Conservation (phyloP, 2,113 vertebrate genomes). For the Nesospiza acunhae region DNA sequence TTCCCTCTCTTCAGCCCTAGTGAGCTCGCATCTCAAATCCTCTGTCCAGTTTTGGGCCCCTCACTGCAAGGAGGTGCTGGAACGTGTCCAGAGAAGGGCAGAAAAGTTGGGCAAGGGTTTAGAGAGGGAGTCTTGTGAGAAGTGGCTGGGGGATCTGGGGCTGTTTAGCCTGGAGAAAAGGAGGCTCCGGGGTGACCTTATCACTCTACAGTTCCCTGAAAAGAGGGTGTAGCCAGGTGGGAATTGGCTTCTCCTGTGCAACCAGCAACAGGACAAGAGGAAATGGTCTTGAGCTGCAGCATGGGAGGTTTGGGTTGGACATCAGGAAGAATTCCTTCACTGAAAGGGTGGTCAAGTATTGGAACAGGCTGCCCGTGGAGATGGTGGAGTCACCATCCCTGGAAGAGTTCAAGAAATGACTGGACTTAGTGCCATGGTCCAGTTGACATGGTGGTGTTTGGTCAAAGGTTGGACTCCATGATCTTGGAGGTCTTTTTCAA, state of each 20-base stretch:
- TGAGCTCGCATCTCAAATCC: not conserved
- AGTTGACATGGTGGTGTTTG: not conserved
- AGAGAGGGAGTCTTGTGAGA: not conserved
- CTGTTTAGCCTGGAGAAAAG: not conserved
- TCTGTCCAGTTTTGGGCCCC: not conserved
- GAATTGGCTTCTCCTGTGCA: not conserved
- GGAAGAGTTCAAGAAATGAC: not conserved
- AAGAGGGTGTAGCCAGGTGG: not conserved
- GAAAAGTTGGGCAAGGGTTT: not conserved
- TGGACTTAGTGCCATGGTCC: not conserved
- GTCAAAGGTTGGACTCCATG: not conserved
- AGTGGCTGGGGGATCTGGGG: not conserved
- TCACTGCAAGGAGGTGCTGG: not conserved
- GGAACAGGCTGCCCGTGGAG: not conserved
- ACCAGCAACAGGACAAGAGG: not conserved
- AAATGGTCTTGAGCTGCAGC: not conserved
- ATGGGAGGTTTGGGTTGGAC: not conserved
- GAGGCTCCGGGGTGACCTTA: not conserved
- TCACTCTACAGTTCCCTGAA: accelerated
- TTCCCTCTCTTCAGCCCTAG: not conserved
- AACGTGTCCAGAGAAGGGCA: not conserved
- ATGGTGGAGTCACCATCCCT: not conserved
- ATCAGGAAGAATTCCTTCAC: not conserved
- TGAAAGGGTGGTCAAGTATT: not conserved
- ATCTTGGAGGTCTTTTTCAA: not conserved